Percentiles rank a stretch among this genome's conserved stretches.
phyloP scores from a whole-genome alignment of 2,888 invertebrate genomes.

The Synergus umbraculus region DNA sequence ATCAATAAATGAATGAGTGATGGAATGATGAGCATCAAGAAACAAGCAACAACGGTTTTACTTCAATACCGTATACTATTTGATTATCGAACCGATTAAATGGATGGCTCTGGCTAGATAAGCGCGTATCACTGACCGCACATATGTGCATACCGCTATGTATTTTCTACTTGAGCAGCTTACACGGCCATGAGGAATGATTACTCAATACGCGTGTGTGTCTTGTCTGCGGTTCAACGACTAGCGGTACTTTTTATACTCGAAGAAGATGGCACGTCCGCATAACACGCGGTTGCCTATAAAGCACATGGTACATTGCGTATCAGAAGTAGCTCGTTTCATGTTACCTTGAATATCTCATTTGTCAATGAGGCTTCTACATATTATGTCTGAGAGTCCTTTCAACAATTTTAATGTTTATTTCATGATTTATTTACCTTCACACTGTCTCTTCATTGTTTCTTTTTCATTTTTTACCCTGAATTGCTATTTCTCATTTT shows the following conservation, averaged over 20 bases:
- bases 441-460: not conserved
- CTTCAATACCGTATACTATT: conserved; percentile 2
- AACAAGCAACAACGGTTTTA: not conserved
- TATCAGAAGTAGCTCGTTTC: conserved; percentile 32
- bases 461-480: not conserved
- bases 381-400: not conserved
- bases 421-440: not conserved
- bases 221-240: conserved; percentile 37
- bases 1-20: not conserved
- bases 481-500: not conserved
- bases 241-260: conserved; percentile 41
- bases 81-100: conserved; percentile 9
- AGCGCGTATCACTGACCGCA: conserved; percentile 34
- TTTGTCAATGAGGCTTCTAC: conserved; percentile 1
- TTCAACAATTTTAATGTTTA: not conserved
- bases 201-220: conserved; percentile 39
- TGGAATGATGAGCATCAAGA: not conserved
- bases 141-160: conserved; percentile 18
- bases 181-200: conserved; percentile 37
- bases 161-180: conserved; percentile 26
- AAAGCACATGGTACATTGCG: conserved; percentile 28
- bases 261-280: conserved; percentile 41
- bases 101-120: conserved; percentile 27
- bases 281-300: conserved; percentile 40
- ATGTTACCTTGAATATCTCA: conserved; percentile 14